Conservation (phyloP, 2,797 vertebrate genomes). For the Gallinago stenura region DNA sequence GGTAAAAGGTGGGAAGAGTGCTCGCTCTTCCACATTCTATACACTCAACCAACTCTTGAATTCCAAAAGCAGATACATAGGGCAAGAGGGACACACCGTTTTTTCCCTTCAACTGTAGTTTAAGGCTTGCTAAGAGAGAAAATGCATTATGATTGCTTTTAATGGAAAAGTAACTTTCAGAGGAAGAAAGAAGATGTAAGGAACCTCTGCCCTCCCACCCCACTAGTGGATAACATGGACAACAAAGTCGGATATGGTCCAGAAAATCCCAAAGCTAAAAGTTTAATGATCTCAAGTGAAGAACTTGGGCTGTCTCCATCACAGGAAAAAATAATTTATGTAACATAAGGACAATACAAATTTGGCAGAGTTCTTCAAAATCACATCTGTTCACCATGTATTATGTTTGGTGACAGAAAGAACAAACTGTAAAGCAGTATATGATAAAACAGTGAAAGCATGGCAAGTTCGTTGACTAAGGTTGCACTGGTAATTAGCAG, state of each 20-base stretch:
- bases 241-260: not conserved
- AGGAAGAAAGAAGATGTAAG: not conserved
- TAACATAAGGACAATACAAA: not conserved
- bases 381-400: conserved; percentile 25
- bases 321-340: not conserved
- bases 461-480: not conserved
- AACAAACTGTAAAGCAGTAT: not conserved
- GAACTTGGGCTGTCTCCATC: not conserved
- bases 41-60: not conserved
- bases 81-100: not conserved
- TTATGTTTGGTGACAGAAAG: conserved; percentile 39
- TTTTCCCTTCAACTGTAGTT: not conserved
- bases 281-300: not conserved
- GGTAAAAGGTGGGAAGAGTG: not conserved
- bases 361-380: not conserved
- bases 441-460: not conserved
- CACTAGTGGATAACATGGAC: not conserved
- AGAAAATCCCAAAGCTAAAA: not conserved
- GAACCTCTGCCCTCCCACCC: rapidly evolving
- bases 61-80: not conserved
- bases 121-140: not conserved
- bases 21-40: not conserved
- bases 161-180: not conserved
- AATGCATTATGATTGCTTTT: not conserved
- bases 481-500: not conserved